A percentile compares a stretch with the other conserved stretches of the same genome.
Evolutionary conservation across 2,797 vertebrate species (phyloP).

Genomic region (Perdix hodgsoniae): DNA sequence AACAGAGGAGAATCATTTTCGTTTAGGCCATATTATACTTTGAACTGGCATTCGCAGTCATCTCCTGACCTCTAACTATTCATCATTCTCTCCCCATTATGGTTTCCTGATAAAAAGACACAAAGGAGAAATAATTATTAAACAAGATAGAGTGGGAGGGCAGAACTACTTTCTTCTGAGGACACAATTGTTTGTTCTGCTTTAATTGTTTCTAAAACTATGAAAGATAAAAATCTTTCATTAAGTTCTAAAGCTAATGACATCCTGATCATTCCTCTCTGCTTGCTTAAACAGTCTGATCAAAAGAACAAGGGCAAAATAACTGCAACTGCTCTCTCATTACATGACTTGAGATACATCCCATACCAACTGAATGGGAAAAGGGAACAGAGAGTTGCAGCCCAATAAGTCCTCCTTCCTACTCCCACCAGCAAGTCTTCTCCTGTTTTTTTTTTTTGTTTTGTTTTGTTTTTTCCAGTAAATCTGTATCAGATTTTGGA

Average conservation of each 20-base stretch:
- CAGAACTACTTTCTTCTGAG: not conserved
- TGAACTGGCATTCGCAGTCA: not conserved
- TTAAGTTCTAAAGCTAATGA: not conserved
- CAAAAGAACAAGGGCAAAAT: not conserved
- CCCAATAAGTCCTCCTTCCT: not conserved
- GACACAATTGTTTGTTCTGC: not conserved
- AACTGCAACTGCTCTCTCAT: not conserved
- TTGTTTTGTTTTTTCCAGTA: no score
- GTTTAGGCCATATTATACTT: not conserved
- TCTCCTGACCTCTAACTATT: not conserved
- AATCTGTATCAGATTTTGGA: not conserved
- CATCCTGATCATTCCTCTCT: not conserved
- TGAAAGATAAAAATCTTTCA: not conserved
- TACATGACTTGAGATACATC: not conserved
- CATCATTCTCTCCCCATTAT: not conserved
- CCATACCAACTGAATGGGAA: accelerated
- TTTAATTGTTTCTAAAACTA: not conserved
- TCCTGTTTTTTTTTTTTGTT: not conserved
- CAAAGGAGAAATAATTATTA: not conserved
- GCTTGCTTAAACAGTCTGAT: not conserved
- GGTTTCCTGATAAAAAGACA: not conserved
- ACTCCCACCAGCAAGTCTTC: not conserved
- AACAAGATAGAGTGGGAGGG: not conserved
- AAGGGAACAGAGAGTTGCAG: not conserved
- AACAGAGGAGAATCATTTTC: not conserved